These are phyloP conservation scores for Cacoxenus indagator DNA, from an alignment of 2,888 invertebrate genomes.

Conservation along the genomic window DNA sequence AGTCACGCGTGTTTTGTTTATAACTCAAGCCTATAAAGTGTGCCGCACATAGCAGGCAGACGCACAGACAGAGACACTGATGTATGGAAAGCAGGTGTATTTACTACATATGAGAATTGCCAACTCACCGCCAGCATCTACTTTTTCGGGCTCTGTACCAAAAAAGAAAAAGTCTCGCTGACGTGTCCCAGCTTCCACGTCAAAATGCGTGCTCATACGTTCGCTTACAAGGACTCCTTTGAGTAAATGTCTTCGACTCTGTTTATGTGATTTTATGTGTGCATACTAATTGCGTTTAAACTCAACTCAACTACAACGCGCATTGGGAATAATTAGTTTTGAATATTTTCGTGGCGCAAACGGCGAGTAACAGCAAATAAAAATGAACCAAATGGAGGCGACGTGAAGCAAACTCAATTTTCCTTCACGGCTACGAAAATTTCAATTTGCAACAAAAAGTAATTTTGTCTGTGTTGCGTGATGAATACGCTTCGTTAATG, in stretches of 20 bases:
- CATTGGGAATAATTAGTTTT: conserved; percentile 63
- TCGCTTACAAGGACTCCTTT: background rate
- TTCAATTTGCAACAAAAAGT: conserved; percentile 12
- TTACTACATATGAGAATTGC: background rate
- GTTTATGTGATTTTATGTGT: background rate
- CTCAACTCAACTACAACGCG: conserved; percentile 1
- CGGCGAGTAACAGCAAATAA: background rate
- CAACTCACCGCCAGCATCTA: background rate
- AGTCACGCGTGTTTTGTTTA: conserved; percentile 66
- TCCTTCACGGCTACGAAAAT: background rate
- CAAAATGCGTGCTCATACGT: background rate
- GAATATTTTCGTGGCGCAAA: conserved; percentile 43
- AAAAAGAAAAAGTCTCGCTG: too few species aligned
- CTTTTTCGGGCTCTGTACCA: too few species aligned
- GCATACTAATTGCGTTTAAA: conserved; percentile 13
- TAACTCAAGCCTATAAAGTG: conserved; percentile 40
- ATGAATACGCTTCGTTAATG: background rate
- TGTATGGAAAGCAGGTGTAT: background rate
- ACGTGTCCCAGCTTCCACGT: too few species aligned
- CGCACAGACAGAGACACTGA: background rate
- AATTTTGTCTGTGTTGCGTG: background rate
- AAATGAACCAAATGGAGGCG: background rate
- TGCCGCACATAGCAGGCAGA: background rate
- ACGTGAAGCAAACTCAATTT: background rate
- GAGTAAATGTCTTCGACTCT: background rate